Conservation (phyloP, 2,113 vertebrate species). For the Carassius gibelio region DNA sequence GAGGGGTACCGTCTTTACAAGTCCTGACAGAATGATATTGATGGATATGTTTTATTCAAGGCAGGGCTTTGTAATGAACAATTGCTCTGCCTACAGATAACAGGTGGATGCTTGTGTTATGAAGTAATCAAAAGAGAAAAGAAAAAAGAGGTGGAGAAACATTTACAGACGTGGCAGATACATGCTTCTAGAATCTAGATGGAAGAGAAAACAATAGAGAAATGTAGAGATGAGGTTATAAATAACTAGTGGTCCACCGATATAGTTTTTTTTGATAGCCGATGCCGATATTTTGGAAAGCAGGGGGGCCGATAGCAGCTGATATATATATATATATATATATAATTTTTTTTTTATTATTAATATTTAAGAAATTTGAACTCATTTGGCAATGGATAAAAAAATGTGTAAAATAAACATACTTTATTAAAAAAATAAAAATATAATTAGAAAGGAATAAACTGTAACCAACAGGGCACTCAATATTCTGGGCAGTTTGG, state of each 20-base stretch:
- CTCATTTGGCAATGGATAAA: too few species aligned
- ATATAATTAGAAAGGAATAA: too few species aligned
- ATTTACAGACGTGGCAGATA: background rate
- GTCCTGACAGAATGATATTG: slow-evolving; percentile 12
- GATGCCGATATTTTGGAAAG: too few species aligned
- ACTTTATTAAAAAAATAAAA: too few species aligned
- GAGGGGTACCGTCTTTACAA: background rate
- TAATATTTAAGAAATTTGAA: too few species aligned
- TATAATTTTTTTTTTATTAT: too few species aligned
- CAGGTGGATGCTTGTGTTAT: background rate
- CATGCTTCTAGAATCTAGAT: background rate
- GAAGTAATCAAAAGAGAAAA: background rate
- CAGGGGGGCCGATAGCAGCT: too few species aligned
- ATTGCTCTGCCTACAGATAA: background rate
- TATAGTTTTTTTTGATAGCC: too few species aligned
- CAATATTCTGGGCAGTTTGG: too few species aligned
- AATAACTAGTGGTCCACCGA: background rate
- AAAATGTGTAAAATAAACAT: too few species aligned
- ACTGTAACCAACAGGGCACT: too few species aligned
- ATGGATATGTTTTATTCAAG: slow-evolving; percentile 1
- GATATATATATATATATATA: too few species aligned
- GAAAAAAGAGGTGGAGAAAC: background rate
- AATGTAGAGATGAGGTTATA: background rate
- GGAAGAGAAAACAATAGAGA: background rate
- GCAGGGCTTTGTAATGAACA: background rate